Evolutionary conservation across 2,888 invertebrate species (phyloP).

Genomic region (Mesorhabditis belari): DNA sequence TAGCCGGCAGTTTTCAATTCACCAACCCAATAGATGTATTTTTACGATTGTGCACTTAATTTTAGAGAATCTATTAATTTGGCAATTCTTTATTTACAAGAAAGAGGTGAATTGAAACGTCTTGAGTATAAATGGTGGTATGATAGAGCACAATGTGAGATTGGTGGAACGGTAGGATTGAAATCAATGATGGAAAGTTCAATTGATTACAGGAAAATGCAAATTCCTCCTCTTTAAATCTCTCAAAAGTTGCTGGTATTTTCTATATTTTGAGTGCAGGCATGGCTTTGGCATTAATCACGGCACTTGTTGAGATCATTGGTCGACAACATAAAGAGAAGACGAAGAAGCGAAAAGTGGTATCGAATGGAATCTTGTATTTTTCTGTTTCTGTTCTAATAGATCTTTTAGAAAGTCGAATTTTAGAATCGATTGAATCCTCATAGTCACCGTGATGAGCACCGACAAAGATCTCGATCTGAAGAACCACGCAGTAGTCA

Average conservation of each 20-base stretch:
- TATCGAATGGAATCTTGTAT: too few relatives aligned
- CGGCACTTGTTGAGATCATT: constrained; percentile 88
- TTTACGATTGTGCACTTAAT: not conserved
- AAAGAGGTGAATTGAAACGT: constrained; percentile 82
- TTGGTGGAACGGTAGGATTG: constrained; percentile 33
- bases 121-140: constrained; percentile 94
- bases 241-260: constrained; percentile 78
- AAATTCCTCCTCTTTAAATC: constrained; percentile 62
- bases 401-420: not conserved
- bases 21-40: too few relatives aligned
- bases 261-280: constrained; percentile 96
- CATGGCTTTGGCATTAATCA: constrained; percentile 77
- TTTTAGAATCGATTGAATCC: not conserved
- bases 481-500: not conserved
- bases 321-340: constrained; percentile 54
- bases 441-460: not conserved
- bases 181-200: constrained; percentile 66
- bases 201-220: constrained; percentile 20
- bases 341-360: constrained; percentile 17
- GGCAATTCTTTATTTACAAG: constrained; percentile 73
- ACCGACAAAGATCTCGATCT: not conserved
- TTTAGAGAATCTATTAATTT: constrained; percentile 74
- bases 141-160: constrained; percentile 63
- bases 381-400: too few relatives aligned
- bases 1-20: too few relatives aligned